phyloP scores from a whole-genome alignment of 2,797 vertebrate genomes.

The Enteromius trimaculatus region DNA sequence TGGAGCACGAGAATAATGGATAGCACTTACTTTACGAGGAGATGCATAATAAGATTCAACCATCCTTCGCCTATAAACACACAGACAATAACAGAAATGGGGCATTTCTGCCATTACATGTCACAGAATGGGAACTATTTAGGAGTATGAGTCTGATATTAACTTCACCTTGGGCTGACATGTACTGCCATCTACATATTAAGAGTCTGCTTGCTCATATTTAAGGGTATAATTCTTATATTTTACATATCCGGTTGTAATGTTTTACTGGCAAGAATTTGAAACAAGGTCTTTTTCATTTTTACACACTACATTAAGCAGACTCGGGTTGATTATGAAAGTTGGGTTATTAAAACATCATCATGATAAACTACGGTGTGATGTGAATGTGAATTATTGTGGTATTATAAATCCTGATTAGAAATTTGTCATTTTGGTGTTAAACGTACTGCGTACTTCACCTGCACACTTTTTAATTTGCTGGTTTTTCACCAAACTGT shows the following conservation, averaged over 20 bases:
- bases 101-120: conserved; percentile 52
- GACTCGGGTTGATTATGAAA: conserved; percentile 8
- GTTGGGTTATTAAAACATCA: neutral
- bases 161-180: conserved; percentile 47
- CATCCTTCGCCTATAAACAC: conserved; percentile 54
- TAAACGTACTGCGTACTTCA: neutral
- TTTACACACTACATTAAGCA: conserved; percentile 31
- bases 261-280: conserved; percentile 6
- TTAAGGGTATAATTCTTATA: conserved; percentile 5
- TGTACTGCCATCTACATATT: conserved; percentile 7
- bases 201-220: conserved; percentile 26
- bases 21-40: conserved; percentile 61
- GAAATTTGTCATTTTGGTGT: neutral
- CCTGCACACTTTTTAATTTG: neutral
- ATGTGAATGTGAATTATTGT: neutral
- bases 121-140: conserved; percentile 41
- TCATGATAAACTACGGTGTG: neutral
- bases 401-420: neutral
- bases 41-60: conserved; percentile 57
- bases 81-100: conserved; percentile 48
- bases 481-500: neutral
- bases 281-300: conserved; percentile 16
- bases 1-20: conserved; percentile 57
- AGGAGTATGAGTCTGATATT: conserved; percentile 33
- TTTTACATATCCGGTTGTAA: neutral